Conservation (phyloP, 1,140 invertebrate genomes). For the Palaemon carinicauda region DNA sequence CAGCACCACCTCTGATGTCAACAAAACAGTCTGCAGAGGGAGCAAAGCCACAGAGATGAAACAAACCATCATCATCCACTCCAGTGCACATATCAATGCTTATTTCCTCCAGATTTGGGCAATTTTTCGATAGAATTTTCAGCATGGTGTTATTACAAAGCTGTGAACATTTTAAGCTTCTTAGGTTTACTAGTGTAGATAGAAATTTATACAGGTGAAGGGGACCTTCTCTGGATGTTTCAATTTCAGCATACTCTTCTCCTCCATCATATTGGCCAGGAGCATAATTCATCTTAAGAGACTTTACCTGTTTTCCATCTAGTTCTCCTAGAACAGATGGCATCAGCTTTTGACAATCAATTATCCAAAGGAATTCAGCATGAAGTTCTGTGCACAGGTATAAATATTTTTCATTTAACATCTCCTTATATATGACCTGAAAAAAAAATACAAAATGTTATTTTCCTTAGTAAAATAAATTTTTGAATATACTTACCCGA, state of each 20-base stretch:
- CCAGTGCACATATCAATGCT: constrained; percentile 40
- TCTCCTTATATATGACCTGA: constrained; percentile 30
- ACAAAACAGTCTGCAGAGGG: constrained; percentile 23
- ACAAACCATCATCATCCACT: constrained; percentile 40
- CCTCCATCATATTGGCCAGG: neutral
- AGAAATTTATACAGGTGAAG: constrained; percentile 38
- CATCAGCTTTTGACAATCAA: constrained; percentile 21
- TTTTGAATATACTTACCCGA: too few species aligned
- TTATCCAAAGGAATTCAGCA: constrained; percentile 42
- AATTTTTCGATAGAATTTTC: constrained; percentile 37
- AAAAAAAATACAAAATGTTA: neutral
- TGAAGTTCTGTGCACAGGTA: constrained; percentile 35
- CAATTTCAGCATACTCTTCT: neutral
- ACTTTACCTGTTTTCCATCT: constrained; percentile 13
- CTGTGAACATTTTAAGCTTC: constrained; percentile 35
- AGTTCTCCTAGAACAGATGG: neutral
- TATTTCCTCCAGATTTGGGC: constrained; percentile 40
- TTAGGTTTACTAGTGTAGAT: constrained; percentile 30
- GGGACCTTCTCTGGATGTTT: neutral
- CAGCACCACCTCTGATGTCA: constrained; percentile 27
- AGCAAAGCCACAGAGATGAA: constrained; percentile 29
- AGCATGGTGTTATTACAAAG: constrained; percentile 47
- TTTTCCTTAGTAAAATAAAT: too few species aligned
- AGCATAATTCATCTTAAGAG: constrained; percentile 35
- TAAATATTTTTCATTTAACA: constrained; percentile 46